phyloP scores from a whole-genome alignment of 2,888 invertebrate genomes.

The Sisyra nigra region DNA sequence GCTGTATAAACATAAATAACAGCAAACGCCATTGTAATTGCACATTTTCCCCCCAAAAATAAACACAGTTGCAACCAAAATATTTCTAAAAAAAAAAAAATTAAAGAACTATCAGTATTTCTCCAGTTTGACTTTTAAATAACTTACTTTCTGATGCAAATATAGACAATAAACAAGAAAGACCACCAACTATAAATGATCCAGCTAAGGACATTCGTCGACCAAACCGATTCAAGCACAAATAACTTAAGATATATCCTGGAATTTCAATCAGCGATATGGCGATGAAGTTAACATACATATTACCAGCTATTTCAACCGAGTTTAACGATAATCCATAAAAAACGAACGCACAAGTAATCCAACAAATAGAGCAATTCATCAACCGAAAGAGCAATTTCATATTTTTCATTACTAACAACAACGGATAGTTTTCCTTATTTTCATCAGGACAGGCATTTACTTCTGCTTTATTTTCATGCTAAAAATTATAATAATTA shows the following conservation, averaged over 20 bases:
- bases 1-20: constrained; percentile 49
- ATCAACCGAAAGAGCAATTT: constrained; percentile 29
- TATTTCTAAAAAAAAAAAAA: constrained; percentile 3
- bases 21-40: constrained; percentile 46
- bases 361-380: constrained; percentile 65
- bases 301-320: constrained; percentile 55
- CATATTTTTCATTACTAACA: background rate
- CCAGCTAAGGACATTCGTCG: constrained; percentile 43
- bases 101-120: background rate
- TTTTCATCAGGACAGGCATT: too few relatives aligned
- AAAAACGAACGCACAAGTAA: constrained; percentile 61
- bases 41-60: constrained; percentile 45
- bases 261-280: constrained; percentile 56
- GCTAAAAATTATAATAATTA: too few relatives aligned
- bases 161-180: constrained; percentile 27
- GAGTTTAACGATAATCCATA: constrained; percentile 68
- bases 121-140: too few relatives aligned
- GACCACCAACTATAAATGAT: constrained; percentile 43
- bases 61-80: constrained; percentile 26
- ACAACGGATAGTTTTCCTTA: too few relatives aligned
- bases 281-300: constrained; percentile 61
- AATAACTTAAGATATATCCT: constrained; percentile 45
- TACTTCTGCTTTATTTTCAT: too few relatives aligned
- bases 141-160: background rate
- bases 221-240: constrained; percentile 45